Conservation (phyloP, 2,797 vertebrate species). For the Molossus alvarezi region DNA sequence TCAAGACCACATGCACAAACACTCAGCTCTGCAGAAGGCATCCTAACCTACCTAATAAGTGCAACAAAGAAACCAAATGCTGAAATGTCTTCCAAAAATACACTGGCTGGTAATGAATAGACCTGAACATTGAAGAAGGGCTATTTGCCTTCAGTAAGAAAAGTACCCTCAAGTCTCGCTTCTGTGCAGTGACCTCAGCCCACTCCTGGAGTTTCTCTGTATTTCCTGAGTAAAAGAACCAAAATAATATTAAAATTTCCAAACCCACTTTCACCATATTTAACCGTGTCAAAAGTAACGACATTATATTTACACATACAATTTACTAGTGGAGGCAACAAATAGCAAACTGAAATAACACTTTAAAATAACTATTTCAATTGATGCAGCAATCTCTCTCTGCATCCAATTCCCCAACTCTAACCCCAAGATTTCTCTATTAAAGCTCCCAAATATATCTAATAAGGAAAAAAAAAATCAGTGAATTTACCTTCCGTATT, state of each 20-base stretch:
- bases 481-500: constrained; percentile 91
- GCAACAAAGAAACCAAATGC: not conserved
- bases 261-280: not conserved
- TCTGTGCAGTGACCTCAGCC: not conserved
- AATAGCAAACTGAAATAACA: not conserved
- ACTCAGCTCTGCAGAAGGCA: constrained; percentile 5
- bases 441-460: constrained; percentile 34
- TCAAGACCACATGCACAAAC: not conserved
- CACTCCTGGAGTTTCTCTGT: not conserved
- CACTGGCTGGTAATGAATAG: not conserved
- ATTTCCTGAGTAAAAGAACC: constrained; percentile 47
- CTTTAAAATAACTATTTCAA: not conserved
- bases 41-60: not conserved
- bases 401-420: not conserved
- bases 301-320: not conserved
- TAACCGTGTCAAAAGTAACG: not conserved
- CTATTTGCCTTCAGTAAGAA: not conserved
- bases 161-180: not conserved
- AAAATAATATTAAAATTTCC: not conserved
- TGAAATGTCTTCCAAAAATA: constrained; percentile 11
- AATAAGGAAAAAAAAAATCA: not conserved
- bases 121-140: not conserved
- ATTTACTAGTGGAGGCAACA: not conserved
- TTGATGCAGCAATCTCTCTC: not conserved
- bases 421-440: not conserved